Evolutionary conservation across 2,888 invertebrate genomes (phyloP), one percentile per base, ranked within the genome.

Genomic region (Caenorhabditis imperialis): DNA sequence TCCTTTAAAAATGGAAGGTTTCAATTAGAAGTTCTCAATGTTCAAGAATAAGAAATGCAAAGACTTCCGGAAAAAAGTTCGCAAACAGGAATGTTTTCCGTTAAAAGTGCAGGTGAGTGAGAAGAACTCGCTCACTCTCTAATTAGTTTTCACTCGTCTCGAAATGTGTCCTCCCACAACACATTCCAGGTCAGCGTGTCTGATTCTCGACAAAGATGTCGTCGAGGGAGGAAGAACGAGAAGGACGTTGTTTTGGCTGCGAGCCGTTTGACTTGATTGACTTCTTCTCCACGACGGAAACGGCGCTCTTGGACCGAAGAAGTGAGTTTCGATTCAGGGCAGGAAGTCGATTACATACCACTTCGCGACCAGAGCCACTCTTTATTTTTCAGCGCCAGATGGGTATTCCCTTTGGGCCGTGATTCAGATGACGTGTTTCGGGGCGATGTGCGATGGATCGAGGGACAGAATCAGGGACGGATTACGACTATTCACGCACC

Each of bases 191-290:
- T n/a, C n/a, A n/a, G n/a, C n/a, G n/a, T n/a, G n/a, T n/a, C n/a
- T n/a, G n/a, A n/a, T n/a, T n/a, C n/a, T n/a, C n/a, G n/a, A n/a
- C n/a, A n/a, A n/a, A n/a, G n/a, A n/a, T n/a, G 30, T 30, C 10
- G 30, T 30, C 30, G 18, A 18, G 35, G 25, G 8, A 42, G 40
- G 16, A 53, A 33, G 35, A 20, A 37, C 44, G 42, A 30, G 27
- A 30, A 33, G 53, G 48, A 55, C 18, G 48, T 65, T 67, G 67
- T 67, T 67, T 57, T 67, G 67, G 57, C 27, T 27, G 18, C n/a
- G 37, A 22, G 27, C 40, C 18, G 38, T 67, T 67, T 51, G 67
- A 57, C 67, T 67, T 67, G 67, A 67, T 67, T 67, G 67, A 57
- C 57, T 57, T 57, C 51, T 67, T 67, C 55, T 67, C 6, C 51